Evolutionary conservation across 1,140 invertebrate species (phyloP), one percentile per base, ranked within the genome.

Genomic region (Amphibalanus amphitrite): DNA sequence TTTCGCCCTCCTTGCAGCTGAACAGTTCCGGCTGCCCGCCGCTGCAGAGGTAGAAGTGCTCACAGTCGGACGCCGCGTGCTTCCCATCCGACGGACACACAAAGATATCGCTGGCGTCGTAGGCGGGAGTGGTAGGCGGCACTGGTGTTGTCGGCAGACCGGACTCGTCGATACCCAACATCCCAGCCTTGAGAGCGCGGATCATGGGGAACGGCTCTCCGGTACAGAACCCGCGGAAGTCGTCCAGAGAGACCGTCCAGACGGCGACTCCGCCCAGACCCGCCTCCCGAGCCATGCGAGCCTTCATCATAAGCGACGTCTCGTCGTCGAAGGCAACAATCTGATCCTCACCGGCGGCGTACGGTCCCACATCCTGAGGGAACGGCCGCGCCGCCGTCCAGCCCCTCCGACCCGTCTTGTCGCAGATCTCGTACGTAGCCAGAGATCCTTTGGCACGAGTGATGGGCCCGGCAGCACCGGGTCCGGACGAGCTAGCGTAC

Each of bases 201-300:
- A 67, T 67, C 65, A 67, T 28, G 3, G 65, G 65, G 28, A 67
- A 67, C 28, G n/a, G 65, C 65, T 8, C n/a, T 1, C 65, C 65
- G 65, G 65, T 67, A 26, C 65, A 67, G 65, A 67, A 67, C 3
- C 65, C 65, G 65, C 65, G 65, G 28, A 67, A 67, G 28, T 67
- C 65, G 28, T 67, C 65, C n/a, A 20, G 65, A 10, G 65, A 28
- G 26, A 67, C 10, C 10, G 65, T 28, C 65, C 65, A 67, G 8
- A 28, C 65, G 28, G 65, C 65, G 10, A 28, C 65, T 1, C 65
- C 65, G n/a, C 65, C 65, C 17, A 67, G 17, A 6, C 65, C 65
- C 10, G 23, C 23, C 28, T 26, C 65, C 8, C n/a, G 15, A 3
- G 28, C 28, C n/a, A 67, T 8, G 3, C 17, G 10, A 17, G n/a